Conservation (phyloP, 2,797 vertebrate species). For the Silurus lanzhouensis region DNA sequence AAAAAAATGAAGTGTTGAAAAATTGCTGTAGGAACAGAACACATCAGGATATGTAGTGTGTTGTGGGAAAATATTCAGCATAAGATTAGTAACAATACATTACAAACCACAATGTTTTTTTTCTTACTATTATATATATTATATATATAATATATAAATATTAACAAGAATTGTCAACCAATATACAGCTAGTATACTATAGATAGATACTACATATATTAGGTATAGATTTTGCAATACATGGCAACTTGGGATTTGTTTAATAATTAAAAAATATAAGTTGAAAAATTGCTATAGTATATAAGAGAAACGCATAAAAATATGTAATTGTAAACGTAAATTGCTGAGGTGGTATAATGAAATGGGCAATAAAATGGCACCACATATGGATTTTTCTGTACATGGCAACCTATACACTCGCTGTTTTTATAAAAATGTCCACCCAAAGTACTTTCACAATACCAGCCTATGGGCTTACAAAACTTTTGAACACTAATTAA, state of each 20-base stretch:
- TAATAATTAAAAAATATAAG: too few relatives aligned
- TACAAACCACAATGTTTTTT: neutral
- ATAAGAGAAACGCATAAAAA: too few relatives aligned
- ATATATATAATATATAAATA: too few relatives aligned
- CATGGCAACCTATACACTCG: neutral
- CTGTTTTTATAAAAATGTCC: neutral
- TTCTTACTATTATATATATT: neutral
- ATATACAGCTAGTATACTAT: neutral
- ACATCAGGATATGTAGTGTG: neutral
- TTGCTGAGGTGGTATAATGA: too few relatives aligned
- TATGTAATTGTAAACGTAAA: too few relatives aligned
- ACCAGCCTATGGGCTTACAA: neutral
- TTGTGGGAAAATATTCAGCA: neutral
- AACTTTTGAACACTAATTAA: slow-evolving; percentile 11
- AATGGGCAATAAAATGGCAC: neutral
- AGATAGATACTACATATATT: neutral
- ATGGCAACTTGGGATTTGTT: neutral
- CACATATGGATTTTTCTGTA: neutral
- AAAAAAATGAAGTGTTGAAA: too few relatives aligned
- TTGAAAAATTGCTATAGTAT: too few relatives aligned
- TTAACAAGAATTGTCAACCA: neutral
- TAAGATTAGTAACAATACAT: neutral
- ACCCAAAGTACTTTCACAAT: neutral
- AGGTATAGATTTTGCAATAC: neutral
- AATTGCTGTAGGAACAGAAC: neutral